Base-by-base conservation (phyloP, 2,113 vertebrate species). In the Varanus salvator region DNA sequence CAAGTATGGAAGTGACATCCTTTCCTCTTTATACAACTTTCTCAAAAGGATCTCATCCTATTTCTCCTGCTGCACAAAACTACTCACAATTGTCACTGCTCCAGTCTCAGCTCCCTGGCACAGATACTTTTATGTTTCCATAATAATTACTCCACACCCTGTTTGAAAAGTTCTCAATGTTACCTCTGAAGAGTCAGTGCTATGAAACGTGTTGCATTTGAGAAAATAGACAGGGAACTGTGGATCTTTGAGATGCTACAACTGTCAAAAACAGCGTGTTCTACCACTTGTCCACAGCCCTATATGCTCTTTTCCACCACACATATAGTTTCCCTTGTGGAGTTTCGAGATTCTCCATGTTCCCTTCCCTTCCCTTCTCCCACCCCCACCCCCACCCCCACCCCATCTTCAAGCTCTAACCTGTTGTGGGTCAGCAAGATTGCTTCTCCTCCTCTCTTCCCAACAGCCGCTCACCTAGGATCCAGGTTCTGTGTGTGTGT, bases 381-480 rank as follows among this genome's bases (percentile, higher is more conserved):
- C 23, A 8, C 38, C 66, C 3, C 21, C 50, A 29, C 74, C 29
- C 14, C 6, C 23, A 8, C 38, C 66, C 3, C 21, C 50, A 29
- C 74, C 29, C 83, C n/a, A 9, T 50, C 76, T 15, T 9, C 71
- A 60, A 38, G 48, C 29, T 57, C 77, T 87, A 81, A 77, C 64
- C 75, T 85, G 80, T 87, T 50, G 90, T 80, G 92, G 84, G 78
- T 84, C 52, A 87, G 48, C 11, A 77, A 34, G 68, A 12, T 74
- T 48, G 52, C 31, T 25, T 60, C 27, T 80, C 69, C 66, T 71
- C 69, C 72, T 75, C 72, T 77, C 80, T 71, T 14, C 72, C 12
- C 50, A 5, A 64, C 90, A 69, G 86, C 34, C 9, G 50, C 52
- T 9, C 80, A 48, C 34, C 27, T 50, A 25, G 29, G 50, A 77